Evolutionary conservation across 2,113 vertebrate genomes (phyloP).

Genomic region (Mionectes macconnelli): DNA sequence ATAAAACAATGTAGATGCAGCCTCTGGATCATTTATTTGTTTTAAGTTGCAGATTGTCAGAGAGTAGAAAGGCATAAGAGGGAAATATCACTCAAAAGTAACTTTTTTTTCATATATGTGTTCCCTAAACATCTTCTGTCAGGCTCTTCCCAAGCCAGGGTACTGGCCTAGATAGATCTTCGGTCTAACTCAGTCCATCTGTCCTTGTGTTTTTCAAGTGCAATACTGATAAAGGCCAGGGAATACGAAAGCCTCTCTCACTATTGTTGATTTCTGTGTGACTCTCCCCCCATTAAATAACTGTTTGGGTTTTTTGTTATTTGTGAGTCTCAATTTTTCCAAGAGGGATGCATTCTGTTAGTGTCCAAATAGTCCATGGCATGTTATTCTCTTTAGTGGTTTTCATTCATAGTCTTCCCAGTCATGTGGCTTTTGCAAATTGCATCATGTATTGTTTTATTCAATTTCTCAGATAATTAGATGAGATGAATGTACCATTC

Average conservation of each 20-base stretch:
- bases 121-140: not conserved
- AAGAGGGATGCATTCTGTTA: not conserved
- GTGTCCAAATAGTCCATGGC: not conserved
- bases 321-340: not conserved
- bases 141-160: not conserved
- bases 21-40: not conserved
- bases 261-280: not conserved
- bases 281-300: not conserved
- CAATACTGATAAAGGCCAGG: not conserved
- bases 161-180: not conserved
- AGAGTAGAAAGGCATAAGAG: not conserved
- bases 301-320: not conserved
- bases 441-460: not conserved
- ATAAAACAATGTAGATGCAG: not conserved
- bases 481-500: not conserved
- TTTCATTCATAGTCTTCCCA: not conserved
- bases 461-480: not conserved
- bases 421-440: not conserved
- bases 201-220: not conserved
- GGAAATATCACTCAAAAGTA: not conserved
- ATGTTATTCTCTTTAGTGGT: not conserved
- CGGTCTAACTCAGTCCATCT: not conserved
- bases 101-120: rapidly evolving
- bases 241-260: not conserved
- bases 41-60: not conserved